phyloP scores from a whole-genome alignment of 2,797 vertebrate species.

The Prionace glauca region DNA sequence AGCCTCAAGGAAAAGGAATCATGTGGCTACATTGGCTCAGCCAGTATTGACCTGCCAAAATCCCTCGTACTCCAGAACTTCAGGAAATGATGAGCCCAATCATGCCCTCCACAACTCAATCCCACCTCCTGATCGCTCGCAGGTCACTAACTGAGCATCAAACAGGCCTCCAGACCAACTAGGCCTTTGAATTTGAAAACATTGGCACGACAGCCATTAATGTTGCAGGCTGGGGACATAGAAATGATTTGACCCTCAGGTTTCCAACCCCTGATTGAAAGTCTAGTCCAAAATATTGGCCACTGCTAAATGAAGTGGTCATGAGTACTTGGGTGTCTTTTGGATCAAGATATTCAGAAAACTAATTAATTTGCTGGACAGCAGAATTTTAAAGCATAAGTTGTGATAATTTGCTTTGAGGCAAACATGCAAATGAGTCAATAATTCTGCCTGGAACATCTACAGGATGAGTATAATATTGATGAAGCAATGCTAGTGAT shows the following conservation, averaged over 20 bases:
- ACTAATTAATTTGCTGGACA: background rate
- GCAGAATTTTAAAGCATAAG: background rate
- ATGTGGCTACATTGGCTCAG: background rate
- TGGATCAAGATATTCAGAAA: background rate
- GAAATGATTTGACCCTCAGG: background rate
- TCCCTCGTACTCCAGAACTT: background rate
- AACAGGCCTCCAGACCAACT: background rate
- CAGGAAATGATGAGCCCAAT: background rate
- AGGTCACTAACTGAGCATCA: background rate
- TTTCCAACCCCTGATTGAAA: background rate
- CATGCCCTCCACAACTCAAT: background rate
- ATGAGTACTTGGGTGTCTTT: background rate
- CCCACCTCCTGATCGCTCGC: background rate
- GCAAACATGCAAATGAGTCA: background rate
- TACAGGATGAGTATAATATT: background rate
- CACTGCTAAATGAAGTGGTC: background rate
- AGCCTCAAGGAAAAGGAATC: background rate
- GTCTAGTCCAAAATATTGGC: background rate
- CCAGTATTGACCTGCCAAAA: background rate
- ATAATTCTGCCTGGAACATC: background rate
- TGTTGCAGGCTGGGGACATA: no score
- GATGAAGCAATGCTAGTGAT: background rate
- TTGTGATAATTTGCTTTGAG: background rate
- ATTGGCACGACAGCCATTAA: no score
- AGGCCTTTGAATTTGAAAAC: background rate